Evolutionary conservation across 1,140 invertebrate genomes (phyloP).

Genomic region (Hesperophylax magnus): DNA sequence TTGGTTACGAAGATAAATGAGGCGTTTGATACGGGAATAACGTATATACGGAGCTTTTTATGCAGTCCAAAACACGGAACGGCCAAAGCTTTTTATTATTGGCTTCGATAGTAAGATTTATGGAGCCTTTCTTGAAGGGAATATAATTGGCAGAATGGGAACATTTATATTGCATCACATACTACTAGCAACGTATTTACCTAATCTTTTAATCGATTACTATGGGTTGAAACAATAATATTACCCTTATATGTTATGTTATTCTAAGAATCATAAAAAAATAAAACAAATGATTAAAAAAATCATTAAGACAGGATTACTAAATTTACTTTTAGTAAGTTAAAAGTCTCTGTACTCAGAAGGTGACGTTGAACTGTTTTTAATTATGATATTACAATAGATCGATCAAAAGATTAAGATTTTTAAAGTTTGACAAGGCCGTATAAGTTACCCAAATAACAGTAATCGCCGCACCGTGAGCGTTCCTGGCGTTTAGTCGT

Average conservation of each 20-base stretch:
- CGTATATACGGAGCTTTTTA: slow-evolving; percentile 55
- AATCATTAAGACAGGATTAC: no score
- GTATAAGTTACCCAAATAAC: slow-evolving; percentile 23
- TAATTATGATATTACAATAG: no score
- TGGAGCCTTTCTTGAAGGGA: slow-evolving; percentile 40
- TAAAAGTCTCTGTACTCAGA: no score
- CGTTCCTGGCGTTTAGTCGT: slow-evolving; percentile 11
- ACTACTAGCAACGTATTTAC: no score
- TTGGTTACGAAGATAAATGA: slow-evolving; percentile 59
- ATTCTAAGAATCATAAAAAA: no score
- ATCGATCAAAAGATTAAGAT: background rate
- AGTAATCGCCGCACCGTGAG: slow-evolving; percentile 6
- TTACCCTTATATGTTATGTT: no score
- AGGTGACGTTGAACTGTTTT: no score
- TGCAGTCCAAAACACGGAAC: slow-evolving; percentile 54
- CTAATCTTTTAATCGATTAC: background rate
- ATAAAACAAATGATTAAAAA: no score
- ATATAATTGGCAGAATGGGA: slow-evolving; percentile 22
- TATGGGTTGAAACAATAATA: background rate
- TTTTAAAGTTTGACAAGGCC: background rate
- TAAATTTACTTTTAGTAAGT: no score
- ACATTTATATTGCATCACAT: background rate
- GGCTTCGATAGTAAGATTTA: slow-evolving; percentile 56
- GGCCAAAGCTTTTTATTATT: slow-evolving; percentile 53
- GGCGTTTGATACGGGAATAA: slow-evolving; percentile 56